Evolutionary conservation across 2,888 invertebrate genomes (phyloP).

Genomic region (Ectobius pallidus): DNA sequence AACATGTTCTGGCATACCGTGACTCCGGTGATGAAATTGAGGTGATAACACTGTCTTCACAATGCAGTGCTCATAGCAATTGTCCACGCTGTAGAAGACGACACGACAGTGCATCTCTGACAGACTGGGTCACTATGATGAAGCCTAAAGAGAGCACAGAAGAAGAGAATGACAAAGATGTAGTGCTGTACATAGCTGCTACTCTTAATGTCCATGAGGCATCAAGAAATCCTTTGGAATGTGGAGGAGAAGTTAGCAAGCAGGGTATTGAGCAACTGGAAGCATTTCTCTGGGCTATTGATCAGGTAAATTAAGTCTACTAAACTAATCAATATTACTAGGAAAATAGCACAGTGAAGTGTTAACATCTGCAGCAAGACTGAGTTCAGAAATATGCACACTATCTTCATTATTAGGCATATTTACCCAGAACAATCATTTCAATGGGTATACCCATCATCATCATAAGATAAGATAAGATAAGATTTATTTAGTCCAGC

Average conservation of each 20-base stretch:
- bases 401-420: too few relatives aligned
- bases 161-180: background rate
- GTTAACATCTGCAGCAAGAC: too few relatives aligned
- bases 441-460: too few relatives aligned
- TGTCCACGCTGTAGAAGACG: conserved; percentile 35
- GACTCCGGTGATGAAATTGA: conserved; percentile 42
- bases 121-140: conserved; percentile 36
- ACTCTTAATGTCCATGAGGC: conserved; percentile 54
- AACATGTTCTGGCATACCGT: conserved; percentile 43
- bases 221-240: conserved; percentile 48
- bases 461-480: too few relatives aligned
- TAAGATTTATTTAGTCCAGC: too few relatives aligned
- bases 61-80: conserved; percentile 39
- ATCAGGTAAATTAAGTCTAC: conserved; percentile 48
- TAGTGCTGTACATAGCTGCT: conserved; percentile 51
- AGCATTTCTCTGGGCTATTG: conserved; percentile 55
- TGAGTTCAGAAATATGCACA: too few relatives aligned
- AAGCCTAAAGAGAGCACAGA: background rate
- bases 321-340: too few relatives aligned
- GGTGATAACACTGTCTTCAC: conserved; percentile 41
- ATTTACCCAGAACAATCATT: too few relatives aligned
- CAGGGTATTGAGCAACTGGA: conserved; percentile 52
- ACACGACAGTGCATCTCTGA: conserved; percentile 28
- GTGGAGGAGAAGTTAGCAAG: conserved; percentile 45
- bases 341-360: too few relatives aligned